These are phyloP conservation scores for Otocyon megalotis DNA, from an alignment of 2,113 vertebrate species.

Conservation along the genomic window DNA sequence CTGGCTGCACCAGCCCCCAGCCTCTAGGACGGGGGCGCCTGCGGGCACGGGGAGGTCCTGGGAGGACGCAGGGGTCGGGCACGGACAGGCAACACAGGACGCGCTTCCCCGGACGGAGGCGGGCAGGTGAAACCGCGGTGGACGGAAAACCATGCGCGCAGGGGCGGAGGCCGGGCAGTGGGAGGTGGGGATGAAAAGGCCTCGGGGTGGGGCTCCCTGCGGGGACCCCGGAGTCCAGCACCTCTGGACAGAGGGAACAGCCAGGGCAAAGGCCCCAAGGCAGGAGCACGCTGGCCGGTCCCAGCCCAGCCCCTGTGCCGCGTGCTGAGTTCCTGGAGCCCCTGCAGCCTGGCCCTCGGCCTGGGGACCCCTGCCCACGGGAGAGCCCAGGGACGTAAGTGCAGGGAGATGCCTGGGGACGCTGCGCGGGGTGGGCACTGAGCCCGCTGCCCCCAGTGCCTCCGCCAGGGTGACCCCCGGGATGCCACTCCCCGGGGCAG, in stretches of 20 bases:
- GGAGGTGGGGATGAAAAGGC: no score
- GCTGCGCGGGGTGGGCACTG: neutral
- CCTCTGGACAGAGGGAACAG: neutral
- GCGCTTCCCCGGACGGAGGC: neutral
- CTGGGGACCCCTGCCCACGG: neutral
- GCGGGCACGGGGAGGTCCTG: neutral
- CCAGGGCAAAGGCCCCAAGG: neutral
- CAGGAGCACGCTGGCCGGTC: neutral
- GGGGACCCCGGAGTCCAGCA: neutral
- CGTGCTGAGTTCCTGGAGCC: no score
- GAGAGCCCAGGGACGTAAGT: neutral
- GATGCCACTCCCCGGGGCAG: neutral
- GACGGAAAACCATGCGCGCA: fast-evolving
- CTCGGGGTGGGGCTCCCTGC: neutral
- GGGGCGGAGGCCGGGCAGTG: neutral
- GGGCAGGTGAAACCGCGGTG: neutral
- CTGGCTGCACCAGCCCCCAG: neutral
- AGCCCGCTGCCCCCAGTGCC: neutral
- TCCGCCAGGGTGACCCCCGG: no score
- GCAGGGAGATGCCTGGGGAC: neutral
- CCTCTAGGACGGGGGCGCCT: neutral
- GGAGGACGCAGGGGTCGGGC: fast-evolving
- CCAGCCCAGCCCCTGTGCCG: neutral
- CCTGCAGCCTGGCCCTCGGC: neutral
- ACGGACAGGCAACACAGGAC: neutral